Evolutionary conservation across 2,888 invertebrate species (phyloP), one percentile per base, ranked within the genome.

Genomic region (Drosophila putrida): DNA sequence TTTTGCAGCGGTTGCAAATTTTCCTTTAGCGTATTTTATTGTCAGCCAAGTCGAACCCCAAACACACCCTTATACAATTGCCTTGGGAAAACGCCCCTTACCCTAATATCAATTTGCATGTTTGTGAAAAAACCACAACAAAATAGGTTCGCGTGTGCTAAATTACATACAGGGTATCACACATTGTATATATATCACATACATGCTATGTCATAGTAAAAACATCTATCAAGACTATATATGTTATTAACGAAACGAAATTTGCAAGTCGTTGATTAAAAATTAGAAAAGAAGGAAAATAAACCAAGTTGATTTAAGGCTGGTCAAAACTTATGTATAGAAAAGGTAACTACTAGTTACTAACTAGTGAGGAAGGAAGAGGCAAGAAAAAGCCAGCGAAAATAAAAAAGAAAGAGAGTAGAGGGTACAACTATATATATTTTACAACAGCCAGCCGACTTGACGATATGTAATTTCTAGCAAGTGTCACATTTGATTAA

Each of bases 401-500:
- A 6, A 31, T 6, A 10, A 44, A 4, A 57, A 33, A 9, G 35
- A 28, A 6, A 1, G 4, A 35, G 27, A 5, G 2, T 11, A 9
- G 4, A 10, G n/a, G 11, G 6, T 28, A 31, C 15, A 28, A 53
- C 28, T 15, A 6, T 55, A 49, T 62, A 54, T 46, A 43, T 49
- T 60, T 60, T 76, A 53, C 27, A 71, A 13, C 31, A 8, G 11
- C 13, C 9, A n/a, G 39, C 25, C 38, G 11, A 31, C 8, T 53
- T 41, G 36, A 31, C 36, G 47, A 53, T 55, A 71, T 33, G 78
- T 71, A 70, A 71, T 69, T 66, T 75, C 36, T 61, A 66, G 38
- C 71, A 66, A 85, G 73, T 82, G 81, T 75, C 51, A 66, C 75
- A 39, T 72, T 88, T 79, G 82, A 88, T 83, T 83, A 85, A 82